These are phyloP conservation scores for Epistrophella euchroma DNA, from an alignment of 2,888 invertebrate species.

Conservation along the genomic window DNA sequence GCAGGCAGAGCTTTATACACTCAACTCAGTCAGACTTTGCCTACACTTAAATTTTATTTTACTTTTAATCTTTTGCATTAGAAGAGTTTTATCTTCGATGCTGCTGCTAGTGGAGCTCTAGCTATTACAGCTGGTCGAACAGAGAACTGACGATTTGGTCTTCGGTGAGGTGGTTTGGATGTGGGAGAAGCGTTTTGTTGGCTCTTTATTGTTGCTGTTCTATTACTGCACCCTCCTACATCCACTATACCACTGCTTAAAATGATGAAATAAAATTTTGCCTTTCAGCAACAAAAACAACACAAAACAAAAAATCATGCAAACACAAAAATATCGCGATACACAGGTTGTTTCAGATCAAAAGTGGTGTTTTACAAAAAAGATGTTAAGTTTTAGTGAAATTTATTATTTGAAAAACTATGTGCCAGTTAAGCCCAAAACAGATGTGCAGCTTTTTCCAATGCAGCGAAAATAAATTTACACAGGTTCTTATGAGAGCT, in stretches of 20 bases:
- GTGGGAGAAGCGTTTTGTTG: conserved; percentile 28
- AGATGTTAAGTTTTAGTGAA: no score
- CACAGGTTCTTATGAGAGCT: no score
- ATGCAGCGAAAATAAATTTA: no score
- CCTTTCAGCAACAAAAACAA: conserved; percentile 47
- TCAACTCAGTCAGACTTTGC: conserved; percentile 38
- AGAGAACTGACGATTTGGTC: background rate
- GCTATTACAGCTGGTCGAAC: conserved; percentile 25
- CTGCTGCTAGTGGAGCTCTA: conserved; percentile 3
- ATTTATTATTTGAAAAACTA: no score
- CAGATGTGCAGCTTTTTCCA: no score
- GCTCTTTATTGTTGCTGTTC: conserved; percentile 53
- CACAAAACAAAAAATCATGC: background rate
- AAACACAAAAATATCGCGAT: conserved; percentile 25
- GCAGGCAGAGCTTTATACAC: conserved; percentile 47
- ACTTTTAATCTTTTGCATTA: conserved; percentile 73
- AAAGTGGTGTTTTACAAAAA: no score
- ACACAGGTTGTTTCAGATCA: conserved; percentile 17
- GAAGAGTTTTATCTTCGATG: conserved; percentile 60
- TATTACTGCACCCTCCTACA: conserved; percentile 39
- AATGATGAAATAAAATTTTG: conserved; percentile 38
- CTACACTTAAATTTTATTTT: conserved; percentile 71
- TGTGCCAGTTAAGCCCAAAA: no score
- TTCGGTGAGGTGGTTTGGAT: conserved; percentile 10
- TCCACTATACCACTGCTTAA: background rate